Percentiles rank a stretch among this genome's conserved stretches.
phyloP scores from a whole-genome alignment of 2,888 invertebrate genomes.

The Pycnomerus fuliginosus region DNA sequence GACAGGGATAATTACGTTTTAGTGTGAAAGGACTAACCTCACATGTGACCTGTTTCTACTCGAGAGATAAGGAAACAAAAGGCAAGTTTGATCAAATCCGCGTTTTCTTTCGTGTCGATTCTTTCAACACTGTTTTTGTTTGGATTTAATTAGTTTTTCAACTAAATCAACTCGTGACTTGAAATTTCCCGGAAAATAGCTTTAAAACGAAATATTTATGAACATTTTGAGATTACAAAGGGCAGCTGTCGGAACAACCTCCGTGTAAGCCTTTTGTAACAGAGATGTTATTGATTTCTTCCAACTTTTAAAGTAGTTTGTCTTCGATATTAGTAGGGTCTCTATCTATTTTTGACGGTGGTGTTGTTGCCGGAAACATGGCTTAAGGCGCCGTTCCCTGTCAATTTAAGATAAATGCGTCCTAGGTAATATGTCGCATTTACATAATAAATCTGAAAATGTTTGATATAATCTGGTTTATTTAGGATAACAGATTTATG shows the following conservation, averaged over 20 bases:
- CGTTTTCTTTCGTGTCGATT: constrained; percentile 21
- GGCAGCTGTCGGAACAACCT: neutral
- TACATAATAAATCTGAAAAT: constrained; percentile 11
- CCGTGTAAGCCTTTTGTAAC: constrained; percentile 9
- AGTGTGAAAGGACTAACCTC: constrained; percentile 8
- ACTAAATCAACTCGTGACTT: too few relatives aligned
- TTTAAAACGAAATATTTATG: too few relatives aligned
- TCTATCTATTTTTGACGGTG: constrained; percentile 11
- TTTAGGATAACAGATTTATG: constrained; percentile 11
- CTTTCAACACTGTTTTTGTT: constrained; percentile 21
- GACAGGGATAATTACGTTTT: constrained; percentile 9
- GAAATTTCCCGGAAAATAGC: too few relatives aligned
- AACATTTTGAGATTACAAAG: too few relatives aligned
- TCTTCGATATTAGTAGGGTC: constrained; percentile 6
- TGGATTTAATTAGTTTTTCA: constrained; percentile 8
- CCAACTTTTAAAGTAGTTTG: constrained; percentile 14
- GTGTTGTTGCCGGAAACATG: constrained; percentile 5
- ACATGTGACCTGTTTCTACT: constrained; percentile 21
- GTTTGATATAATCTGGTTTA: constrained; percentile 6
- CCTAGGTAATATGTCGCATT: constrained; percentile 4
- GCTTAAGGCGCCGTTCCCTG: neutral
- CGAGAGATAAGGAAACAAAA: constrained; percentile 22
- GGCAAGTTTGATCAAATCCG: constrained; percentile 26
- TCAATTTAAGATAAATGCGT: constrained; percentile 4
- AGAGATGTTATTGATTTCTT: constrained; percentile 12